phyloP scores from a whole-genome alignment of 1,140 invertebrate genomes.

The Drosophila orosa region DNA sequence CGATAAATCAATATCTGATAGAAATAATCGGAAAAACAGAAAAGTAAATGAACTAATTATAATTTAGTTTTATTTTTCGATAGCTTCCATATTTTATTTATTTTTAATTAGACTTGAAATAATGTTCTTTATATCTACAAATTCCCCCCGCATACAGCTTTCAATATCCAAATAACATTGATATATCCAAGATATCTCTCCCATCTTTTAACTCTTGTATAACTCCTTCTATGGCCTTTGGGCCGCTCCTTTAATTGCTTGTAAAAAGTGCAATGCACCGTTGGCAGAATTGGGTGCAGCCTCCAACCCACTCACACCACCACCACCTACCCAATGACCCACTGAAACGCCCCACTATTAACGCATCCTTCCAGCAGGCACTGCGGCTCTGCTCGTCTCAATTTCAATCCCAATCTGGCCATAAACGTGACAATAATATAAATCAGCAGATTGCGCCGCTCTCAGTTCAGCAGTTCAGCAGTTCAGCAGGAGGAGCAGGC shows the following conservation, averaged over 20 bases:
- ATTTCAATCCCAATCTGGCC: conserved; percentile 70
- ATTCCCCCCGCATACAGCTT: too few species aligned
- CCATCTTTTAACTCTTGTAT: background rate
- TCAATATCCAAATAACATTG: too few species aligned
- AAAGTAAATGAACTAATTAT: too few species aligned
- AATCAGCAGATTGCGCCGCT: conserved; percentile 64
- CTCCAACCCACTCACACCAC: too few species aligned
- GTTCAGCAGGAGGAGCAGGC: conserved; percentile 6
- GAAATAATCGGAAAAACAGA: too few species aligned
- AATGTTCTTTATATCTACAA: too few species aligned
- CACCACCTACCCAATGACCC: conserved; percentile 4
- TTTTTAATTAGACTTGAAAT: too few species aligned
- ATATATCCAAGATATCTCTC: background rate
- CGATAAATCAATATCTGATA: too few species aligned
- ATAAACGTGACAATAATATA: conserved; percentile 78
- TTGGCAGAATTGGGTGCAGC: conserved; percentile 16
- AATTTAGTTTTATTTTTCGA: too few species aligned
- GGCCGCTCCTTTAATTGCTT: conserved; percentile 57
- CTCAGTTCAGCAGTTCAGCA: conserved; percentile 11
- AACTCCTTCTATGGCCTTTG: background rate
- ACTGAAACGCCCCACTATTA: conserved; percentile 15
- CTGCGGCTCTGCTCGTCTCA: conserved; percentile 16
- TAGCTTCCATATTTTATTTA: too few species aligned
- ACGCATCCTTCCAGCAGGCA: conserved; percentile 16
- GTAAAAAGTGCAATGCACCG: conserved; percentile 62